phyloP scores from a whole-genome alignment of 2,113 vertebrate genomes.

The Sinosuthora webbiana region DNA sequence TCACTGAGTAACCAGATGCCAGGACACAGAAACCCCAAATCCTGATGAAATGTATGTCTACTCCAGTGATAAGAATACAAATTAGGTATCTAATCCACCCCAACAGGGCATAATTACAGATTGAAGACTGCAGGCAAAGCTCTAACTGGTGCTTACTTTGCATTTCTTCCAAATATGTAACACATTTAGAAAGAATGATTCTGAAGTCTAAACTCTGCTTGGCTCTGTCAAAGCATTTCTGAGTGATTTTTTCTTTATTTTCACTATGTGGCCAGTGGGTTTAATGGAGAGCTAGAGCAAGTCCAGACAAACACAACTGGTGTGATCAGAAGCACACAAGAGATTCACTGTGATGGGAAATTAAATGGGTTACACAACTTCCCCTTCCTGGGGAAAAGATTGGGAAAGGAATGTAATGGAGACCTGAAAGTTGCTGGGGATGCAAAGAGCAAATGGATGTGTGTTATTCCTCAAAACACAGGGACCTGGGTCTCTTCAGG shows the following conservation, averaged over 20 bases:
- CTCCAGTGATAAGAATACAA: constrained; percentile 8
- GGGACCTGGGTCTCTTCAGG: not conserved
- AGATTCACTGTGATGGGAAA: not conserved
- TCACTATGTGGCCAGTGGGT: not conserved
- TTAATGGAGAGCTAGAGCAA: not conserved
- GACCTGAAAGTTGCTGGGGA: not conserved
- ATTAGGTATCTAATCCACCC: not conserved
- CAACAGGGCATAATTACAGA: not conserved
- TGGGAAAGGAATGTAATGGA: not conserved
- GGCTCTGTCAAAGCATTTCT: not conserved
- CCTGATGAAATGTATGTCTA: constrained; percentile 1
- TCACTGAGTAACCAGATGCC: constrained; percentile 49
- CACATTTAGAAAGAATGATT: not conserved
- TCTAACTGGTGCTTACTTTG: not conserved
- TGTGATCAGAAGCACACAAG: fast-evolving
- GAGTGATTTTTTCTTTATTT: not conserved
- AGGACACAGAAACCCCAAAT: constrained; percentile 13
- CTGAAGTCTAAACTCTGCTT: not conserved
- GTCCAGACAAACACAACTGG: not conserved
- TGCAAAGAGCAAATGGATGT: not conserved
- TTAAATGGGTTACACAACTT: not conserved
- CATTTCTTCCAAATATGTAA: not conserved
- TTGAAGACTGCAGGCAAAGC: not conserved
- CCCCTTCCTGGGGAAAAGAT: not conserved
- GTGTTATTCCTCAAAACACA: not conserved